These are phyloP conservation scores for Vombatus ursinus DNA, from an alignment of 2,113 vertebrate species.

Conservation along the genomic window DNA sequence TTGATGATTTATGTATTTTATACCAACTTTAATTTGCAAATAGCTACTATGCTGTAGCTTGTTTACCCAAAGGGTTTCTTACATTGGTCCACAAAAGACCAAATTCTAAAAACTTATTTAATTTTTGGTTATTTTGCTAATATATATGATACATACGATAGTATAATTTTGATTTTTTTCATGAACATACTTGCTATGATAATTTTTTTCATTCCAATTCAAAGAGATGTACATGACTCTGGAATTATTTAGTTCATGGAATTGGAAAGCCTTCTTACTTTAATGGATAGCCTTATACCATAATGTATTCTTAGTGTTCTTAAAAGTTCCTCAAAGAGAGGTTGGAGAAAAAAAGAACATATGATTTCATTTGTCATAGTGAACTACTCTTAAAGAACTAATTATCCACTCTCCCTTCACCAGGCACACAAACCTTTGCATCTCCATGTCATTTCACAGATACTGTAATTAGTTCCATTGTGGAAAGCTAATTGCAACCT, in stretches of 20 bases:
- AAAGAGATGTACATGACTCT: background rate
- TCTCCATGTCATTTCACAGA: background rate
- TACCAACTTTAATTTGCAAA: background rate
- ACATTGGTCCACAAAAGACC: background rate
- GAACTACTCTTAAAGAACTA: background rate
- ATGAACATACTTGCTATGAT: background rate
- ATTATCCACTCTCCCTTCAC: background rate
- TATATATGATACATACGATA: background rate
- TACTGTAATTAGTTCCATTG: background rate
- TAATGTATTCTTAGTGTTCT: background rate
- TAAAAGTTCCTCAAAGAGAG: fast-evolving
- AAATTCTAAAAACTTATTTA: background rate
- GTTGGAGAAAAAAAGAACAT: background rate
- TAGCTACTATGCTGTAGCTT: background rate
- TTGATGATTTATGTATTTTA: background rate
- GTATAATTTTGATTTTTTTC: background rate
- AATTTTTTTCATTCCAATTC: background rate
- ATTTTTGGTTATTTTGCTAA: background rate
- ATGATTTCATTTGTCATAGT: background rate
- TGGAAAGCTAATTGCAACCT: conserved; percentile 22
- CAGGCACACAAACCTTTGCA: background rate
- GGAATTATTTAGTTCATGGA: background rate
- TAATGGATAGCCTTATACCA: background rate
- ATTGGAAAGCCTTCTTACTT: background rate
- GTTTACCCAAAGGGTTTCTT: background rate